Evolutionary conservation across 2,113 vertebrate genomes (phyloP).

Genomic region (Eleginops maclovinus): DNA sequence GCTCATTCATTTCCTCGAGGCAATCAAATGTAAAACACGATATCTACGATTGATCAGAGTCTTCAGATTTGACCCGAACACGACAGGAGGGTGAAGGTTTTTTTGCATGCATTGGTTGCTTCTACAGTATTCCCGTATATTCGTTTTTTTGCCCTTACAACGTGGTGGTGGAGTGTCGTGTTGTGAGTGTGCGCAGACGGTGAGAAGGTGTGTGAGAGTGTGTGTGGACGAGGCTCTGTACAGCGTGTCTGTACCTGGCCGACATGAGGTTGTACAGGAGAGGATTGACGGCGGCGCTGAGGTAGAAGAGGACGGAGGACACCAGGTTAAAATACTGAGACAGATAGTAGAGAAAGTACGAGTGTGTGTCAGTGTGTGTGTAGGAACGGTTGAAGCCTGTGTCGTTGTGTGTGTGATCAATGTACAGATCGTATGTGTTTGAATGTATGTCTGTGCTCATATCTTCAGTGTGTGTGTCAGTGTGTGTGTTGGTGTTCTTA

Average conservation of each 20-base stretch:
- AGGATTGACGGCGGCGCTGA: constrained; percentile 85
- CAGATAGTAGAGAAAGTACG: constrained; percentile 77
- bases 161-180: constrained; percentile 66
- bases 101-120: constrained; percentile 1
- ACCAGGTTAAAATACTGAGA: constrained; percentile 85
- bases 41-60: too few species aligned
- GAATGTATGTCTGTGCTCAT: too few species aligned
- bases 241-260: constrained; percentile 78
- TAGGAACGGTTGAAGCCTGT: constrained; percentile 3
- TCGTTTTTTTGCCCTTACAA: constrained; percentile 43
- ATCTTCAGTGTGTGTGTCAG: neutral
- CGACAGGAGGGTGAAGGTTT: neutral
- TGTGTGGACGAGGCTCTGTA: constrained; percentile 71
- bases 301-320: constrained; percentile 85
- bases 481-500: neutral
- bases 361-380: constrained; percentile 22
- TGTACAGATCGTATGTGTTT: neutral
- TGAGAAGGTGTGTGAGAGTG: constrained; percentile 34
- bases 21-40: too few species aligned
- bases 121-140: neutral
- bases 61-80: too few species aligned
- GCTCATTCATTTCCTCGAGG: too few species aligned
- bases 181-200: constrained; percentile 28
- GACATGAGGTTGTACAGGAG: constrained; percentile 88
- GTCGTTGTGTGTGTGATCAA: neutral